Evolutionary conservation across 2,797 vertebrate species (phyloP).

Genomic region (Rhinella marina): DNA sequence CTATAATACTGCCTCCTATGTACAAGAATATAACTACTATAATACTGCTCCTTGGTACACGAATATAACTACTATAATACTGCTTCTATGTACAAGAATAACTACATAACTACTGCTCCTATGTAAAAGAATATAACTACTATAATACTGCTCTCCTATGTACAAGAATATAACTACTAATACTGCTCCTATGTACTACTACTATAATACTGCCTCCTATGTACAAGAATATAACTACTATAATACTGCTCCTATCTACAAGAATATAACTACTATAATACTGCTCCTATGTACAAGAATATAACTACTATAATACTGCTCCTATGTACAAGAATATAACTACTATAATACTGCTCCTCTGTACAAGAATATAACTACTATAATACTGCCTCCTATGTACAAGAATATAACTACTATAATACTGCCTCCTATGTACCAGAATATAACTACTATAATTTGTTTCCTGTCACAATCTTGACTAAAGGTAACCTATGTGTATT

Average conservation of each 20-base stretch:
- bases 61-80: conserved; percentile 18
- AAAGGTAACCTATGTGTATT: background rate
- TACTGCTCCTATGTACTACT: conserved; percentile 6
- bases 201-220: conserved; percentile 7
- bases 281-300: background rate
- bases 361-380: conserved; percentile 13
- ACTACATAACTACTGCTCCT: background rate
- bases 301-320: background rate
- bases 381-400: background rate
- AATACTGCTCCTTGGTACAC: too few species aligned
- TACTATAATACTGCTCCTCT: conserved; percentile 6
- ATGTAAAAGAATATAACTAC: conserved; percentile 7
- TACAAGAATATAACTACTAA: conserved; percentile 16
- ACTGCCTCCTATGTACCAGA: conserved; percentile 13
- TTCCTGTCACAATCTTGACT: background rate
- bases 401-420: conserved; percentile 20
- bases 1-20: conserved; percentile 5
- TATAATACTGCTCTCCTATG: background rate
- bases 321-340: conserved; percentile 7
- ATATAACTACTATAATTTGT: conserved; percentile 17
- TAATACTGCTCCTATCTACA: background rate
- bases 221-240: conserved; percentile 10
- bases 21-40: conserved; percentile 16
- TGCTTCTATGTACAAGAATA: background rate
- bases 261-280: conserved; percentile 7